Evolutionary conservation across 2,113 vertebrate species (phyloP), one percentile per base, ranked within the genome.

Genomic region (Candoia aspera): DNA sequence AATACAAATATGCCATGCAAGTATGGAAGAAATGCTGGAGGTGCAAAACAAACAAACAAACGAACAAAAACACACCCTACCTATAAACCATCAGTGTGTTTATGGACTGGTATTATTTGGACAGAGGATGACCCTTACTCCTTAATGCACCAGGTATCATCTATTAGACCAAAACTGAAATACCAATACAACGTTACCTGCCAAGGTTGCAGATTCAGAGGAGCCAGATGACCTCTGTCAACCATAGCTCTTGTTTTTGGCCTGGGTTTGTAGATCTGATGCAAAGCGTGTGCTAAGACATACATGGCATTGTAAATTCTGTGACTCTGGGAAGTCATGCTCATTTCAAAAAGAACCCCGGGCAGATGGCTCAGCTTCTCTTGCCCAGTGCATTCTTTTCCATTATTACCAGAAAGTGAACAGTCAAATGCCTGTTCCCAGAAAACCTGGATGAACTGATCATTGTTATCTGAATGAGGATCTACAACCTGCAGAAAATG

Each of bases 231-330:
- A 79, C 6, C 5, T 37, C 68, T 37, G 33, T 73, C 33, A 73
- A 37, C 33, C 17, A 19, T 17, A 19, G n/a, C 1, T 37, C 17
- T 79, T 79, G 1, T 79, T 79, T 21, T 15, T 79, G 68, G 33
- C 6, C 33, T 79, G 68, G 68, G 15, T 79, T 79, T 79, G 21
- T 24, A 26, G 17, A 83, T 57, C 11, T 90, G 33, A 23, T 90
- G 49, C 13, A 90, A 83, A 90, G 64, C 53, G 37, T 83, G 33
- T 37, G 89, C 89, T 42, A 90, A 57, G 8, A 73, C n/a, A 37
- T 83, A 33, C 6, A 90, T 24, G 24, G 89, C 89, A 83, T 83
- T 90, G 64, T 90, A 90, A 55, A 90, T 90, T 54, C 89, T 83
- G 68, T 90, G 83, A 6, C 89, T 90, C 23, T 90, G 68, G 0